Evolutionary conservation across 2,888 invertebrate species (phyloP), one percentile per base, ranked within the genome.

Genomic region (Silvanus unidentatus): DNA sequence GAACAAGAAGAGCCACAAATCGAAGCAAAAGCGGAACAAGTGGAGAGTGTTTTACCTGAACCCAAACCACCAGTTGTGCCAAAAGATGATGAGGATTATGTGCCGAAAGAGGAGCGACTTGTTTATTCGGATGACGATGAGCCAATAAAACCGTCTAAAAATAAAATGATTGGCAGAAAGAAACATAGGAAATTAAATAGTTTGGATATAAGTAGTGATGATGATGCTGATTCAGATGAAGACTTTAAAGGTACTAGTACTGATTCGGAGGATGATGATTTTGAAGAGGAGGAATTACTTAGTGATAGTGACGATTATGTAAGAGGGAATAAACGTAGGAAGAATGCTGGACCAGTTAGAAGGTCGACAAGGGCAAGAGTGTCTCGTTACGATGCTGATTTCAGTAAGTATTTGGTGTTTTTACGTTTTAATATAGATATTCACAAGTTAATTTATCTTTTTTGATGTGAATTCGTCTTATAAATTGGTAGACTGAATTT

Each of bases 211-310:
- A 66, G 66, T 48, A 70, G 70, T 48, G 70, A 63, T 16, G 82
- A 88, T 63, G 88, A 90, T 68, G 82, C 82, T 27, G 82, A 79
- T 44, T 88, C 87, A 1, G 94, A 94, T 63, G 94, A 94, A 68
- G 95, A 95, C 70, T 95, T 94, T 64, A 88, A 90, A 65, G 89
- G 90, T 34, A 82, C 86, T 0, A 84, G 68, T 45, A 65, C 69
- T 11, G 77, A 75, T 1, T 76, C 52, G 34, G 57, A 58, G 35
- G 57, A 75, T 2, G 75, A 74, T 16, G 75, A 75, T 10, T 32
- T 32, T 32, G 81, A 82, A 38, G 80, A 82, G 16, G 77, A 79
- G 42, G 75, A 75, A 16, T 77, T 75, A 40, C 72, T 71, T 28
- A 76, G 76, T 16, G 81, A 80, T 15, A 79, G 75, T 30, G 75